Base-by-base conservation (phyloP, 2,888 invertebrate species). In the Perdita meconis region DNA sequence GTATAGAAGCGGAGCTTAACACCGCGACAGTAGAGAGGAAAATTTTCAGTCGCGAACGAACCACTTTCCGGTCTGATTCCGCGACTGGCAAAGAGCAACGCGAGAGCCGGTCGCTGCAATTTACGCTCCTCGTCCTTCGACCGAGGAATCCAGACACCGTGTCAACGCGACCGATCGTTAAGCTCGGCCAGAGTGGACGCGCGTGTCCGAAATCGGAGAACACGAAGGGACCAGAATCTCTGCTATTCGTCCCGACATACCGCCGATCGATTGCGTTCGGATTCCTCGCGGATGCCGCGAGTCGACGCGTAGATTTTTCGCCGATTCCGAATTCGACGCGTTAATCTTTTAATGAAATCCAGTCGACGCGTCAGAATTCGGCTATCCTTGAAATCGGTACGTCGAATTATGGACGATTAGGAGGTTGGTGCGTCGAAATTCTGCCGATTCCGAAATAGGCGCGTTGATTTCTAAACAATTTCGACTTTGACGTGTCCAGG, bases 51-150 rank as follows among this genome's bases (percentile, higher is more conserved):
- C 24, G 51, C 60, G 38, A 24, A 12, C 30, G 30, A 47, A 10
- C 40, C 26, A 47, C 61, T 70, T 70, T 70, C 70, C 76, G 66
- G 55, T 69, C 74, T 74, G 70, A 74, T 74, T 74, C 69, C 74
- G 70, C 65, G 40, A n/a, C 30, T 16, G n/a, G 50, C 24, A 40
- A 40, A 67, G 55, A 38, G 44, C 66, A 44, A 30, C 57, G 57
- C 57, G 10, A 57, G 53, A 30, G 30, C 10, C 44, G 4, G 24
- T 30, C 30, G 55, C 12, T 24, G 26, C 42, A 53, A 67, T 59
- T 55, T 38, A 66, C 61, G 73, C 68, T 50, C 40, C 50, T 59
- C 53, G 64, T 57, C 64, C 70, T 60, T 66, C 72, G 61, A 40
- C 22, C 40, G 40, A 42, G 56, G 63, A 74, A 74, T 57, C 63